Evolutionary conservation across 2,888 invertebrate species (phyloP), one percentile per base, ranked within the genome.

Genomic region (Apeira syringaria): DNA sequence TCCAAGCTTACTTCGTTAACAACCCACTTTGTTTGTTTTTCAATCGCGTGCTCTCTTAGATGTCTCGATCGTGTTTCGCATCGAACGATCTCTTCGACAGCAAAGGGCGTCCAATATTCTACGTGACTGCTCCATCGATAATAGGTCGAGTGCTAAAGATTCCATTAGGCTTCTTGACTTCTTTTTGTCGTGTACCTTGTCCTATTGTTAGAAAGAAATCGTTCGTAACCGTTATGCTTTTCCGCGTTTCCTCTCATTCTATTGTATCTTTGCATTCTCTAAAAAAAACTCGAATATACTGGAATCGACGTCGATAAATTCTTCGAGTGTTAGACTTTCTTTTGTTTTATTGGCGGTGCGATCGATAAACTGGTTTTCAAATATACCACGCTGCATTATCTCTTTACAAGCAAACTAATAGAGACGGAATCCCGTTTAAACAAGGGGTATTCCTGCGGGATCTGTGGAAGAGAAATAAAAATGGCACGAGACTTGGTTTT

Each of bases 21-120:
- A 59, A 61, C 58, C 56, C 55, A 56, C 40, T 61, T 60, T 67
- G 61, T 68, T 67, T 70, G 63, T 66, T 75, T 74, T 73, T 64
- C 64, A 56, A 69, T 68, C 56, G 56, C 47, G 51, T 46, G 53
- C 56, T 68, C 68, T 64, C 55, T 75, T 32, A 33, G 32, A 28
- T 46, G 35, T 37, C 24, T 27, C 29, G 62, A 68, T 71, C 66
- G 63, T 62, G 59, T 68, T 68, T 64, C 59, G 64, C 57, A 59
- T 64, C 59, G 30, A 37, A 25, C 25, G 12, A 11, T 56, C 54
- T 60, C 56, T 31, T 12, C 24, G 32, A 25, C 25, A 29, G 44
- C 29, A 64, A 74, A 73, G 63, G 66, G 69, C 73, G 56, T 70
- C 73, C 81, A 80, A 86, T 87, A 84, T 82, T 83, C 74, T 87